phyloP scores from a whole-genome alignment of 1,140 invertebrate species.

The Aleiodes sp. region DNA sequence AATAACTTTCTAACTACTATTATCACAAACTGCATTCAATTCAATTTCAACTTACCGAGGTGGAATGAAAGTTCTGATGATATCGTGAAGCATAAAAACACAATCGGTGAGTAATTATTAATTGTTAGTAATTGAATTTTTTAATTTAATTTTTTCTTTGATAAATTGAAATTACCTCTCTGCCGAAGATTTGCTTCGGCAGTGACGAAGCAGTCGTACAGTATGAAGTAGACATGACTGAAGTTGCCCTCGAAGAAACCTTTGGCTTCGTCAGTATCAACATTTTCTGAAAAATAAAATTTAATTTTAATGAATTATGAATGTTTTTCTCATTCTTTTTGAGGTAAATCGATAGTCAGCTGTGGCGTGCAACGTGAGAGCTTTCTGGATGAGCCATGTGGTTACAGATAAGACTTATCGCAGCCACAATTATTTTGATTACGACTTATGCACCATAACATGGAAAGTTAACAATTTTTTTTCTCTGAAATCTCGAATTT shows the following conservation, averaged over 20 bases:
- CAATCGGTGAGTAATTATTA: slow-evolving; percentile 17
- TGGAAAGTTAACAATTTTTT: no score
- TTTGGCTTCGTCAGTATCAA: slow-evolving; percentile 89
- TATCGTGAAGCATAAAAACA: slow-evolving; percentile 63
- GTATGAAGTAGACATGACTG: slow-evolving; percentile 93
- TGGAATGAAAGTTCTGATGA: slow-evolving; percentile 73
- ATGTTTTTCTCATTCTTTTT: neutral
- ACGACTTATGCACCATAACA: neutral
- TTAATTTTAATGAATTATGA: slow-evolving; percentile 17
- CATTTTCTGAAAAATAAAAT: slow-evolving; percentile 78
- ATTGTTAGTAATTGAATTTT: neutral
- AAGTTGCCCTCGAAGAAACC: slow-evolving; percentile 93
- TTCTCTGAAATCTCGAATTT: no score
- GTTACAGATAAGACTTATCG: slow-evolving; percentile 14
- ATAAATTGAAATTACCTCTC: slow-evolving; percentile 75
- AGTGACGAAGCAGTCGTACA: slow-evolving; percentile 93
- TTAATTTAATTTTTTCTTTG: slow-evolving; percentile 20
- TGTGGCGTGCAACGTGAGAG: neutral
- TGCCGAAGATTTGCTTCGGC: slow-evolving; percentile 90
- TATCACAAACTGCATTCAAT: neutral
- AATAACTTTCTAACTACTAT: neutral
- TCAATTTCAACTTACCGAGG: slow-evolving; percentile 69
- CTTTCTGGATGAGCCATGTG: neutral
- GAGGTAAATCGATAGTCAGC: neutral
- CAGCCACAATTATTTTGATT: neutral